phyloP scores from a whole-genome alignment of 1,140 invertebrate species.

The Thaumatotibia leucotreta region DNA sequence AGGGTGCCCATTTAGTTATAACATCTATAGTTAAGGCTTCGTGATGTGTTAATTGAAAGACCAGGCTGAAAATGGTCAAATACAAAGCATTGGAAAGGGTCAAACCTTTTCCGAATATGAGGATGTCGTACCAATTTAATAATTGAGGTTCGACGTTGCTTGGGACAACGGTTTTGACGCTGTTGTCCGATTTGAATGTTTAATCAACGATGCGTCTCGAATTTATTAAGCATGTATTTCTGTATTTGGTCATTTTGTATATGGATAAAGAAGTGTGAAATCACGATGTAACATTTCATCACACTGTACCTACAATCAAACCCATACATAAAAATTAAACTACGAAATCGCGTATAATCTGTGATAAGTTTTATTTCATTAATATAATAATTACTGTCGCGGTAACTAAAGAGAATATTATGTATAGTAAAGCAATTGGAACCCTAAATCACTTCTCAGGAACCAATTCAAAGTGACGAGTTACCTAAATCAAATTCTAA shows the following conservation, averaged over 20 bases:
- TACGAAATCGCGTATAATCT: too few species aligned
- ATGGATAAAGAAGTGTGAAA: neutral
- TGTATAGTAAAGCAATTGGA: too few species aligned
- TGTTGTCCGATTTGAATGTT: neutral
- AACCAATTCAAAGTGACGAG: too few species aligned
- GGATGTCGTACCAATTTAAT: neutral
- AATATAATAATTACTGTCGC: too few species aligned
- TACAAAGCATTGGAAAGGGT: neutral
- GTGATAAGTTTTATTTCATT: too few species aligned
- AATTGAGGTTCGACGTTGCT: neutral
- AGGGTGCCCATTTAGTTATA: slow-evolving; percentile 12
- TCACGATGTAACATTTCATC: too few species aligned
- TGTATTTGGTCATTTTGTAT: neutral
- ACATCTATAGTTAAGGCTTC: slow-evolving; percentile 10
- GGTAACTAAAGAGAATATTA: too few species aligned
- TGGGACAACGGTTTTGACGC: neutral
- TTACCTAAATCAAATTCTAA: too few species aligned
- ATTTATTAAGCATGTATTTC: neutral
- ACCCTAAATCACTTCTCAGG: too few species aligned
- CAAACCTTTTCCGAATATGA: neutral
- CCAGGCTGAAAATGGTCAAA: slow-evolving; percentile 14
- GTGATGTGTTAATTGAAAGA: slow-evolving; percentile 26
- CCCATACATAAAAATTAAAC: too few species aligned
- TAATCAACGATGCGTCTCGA: neutral
- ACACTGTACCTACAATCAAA: too few species aligned